Evolutionary conservation across 2,797 vertebrate species (phyloP).

Genomic region (Vireo griseus): DNA sequence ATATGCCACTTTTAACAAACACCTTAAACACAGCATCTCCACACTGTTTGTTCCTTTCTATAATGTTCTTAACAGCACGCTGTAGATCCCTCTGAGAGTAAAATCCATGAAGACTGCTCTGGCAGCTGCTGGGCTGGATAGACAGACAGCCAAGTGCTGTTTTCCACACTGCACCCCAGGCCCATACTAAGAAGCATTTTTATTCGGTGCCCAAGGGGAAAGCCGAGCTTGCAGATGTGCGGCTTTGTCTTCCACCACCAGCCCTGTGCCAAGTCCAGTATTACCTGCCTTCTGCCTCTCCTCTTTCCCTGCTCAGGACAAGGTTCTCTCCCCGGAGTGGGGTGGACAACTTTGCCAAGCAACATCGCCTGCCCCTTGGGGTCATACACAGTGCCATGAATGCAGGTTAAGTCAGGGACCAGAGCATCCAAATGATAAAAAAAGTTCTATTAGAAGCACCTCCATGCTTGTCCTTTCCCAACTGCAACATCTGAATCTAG

Average conservation of each 20-base stretch:
- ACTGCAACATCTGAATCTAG: neutral
- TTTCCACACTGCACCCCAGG: neutral
- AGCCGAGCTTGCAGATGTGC: neutral
- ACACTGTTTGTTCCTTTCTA: neutral
- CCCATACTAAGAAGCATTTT: neutral
- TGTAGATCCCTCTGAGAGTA: neutral
- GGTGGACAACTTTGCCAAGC: neutral
- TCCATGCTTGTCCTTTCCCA: neutral
- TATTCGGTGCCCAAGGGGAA: neutral
- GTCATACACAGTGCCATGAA: neutral
- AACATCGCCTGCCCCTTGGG: neutral
- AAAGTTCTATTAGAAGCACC: neutral
- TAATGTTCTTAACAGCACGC: neutral
- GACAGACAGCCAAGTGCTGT: fast-evolving
- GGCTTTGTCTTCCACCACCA: neutral
- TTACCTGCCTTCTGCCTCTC: neutral
- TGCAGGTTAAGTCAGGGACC: neutral
- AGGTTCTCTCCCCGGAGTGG: neutral
- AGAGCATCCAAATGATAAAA: neutral
- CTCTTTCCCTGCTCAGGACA: neutral
- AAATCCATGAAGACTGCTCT: neutral
- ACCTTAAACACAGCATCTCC: constrained; percentile 47
- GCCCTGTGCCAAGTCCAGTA: neutral
- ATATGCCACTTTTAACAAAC: constrained; percentile 30
- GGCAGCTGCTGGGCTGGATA: neutral